Evolutionary conservation across 2,888 invertebrate species (phyloP).

Genomic region (Spicauda simplicius): DNA sequence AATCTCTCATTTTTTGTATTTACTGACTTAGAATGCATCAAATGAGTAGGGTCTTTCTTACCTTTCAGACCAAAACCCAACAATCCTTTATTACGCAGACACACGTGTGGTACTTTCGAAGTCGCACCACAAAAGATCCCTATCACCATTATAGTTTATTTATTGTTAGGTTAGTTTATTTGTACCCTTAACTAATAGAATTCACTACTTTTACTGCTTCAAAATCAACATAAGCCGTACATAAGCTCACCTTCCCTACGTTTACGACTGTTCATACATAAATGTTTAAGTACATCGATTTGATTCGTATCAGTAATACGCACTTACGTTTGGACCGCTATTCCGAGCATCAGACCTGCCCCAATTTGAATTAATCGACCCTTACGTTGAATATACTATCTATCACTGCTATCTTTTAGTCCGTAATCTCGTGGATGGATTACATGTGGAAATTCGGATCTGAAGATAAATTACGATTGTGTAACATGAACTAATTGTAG

Average conservation of each 20-base stretch:
- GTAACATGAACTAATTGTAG: constrained; percentile 2
- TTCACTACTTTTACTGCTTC: background rate
- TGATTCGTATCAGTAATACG: constrained; percentile 33
- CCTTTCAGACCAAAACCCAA: too few species aligned
- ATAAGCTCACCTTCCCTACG: constrained; percentile 1
- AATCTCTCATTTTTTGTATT: too few species aligned
- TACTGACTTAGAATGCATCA: too few species aligned
- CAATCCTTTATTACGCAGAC: too few species aligned
- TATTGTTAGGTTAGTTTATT: too few species aligned
- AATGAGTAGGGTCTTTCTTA: too few species aligned
- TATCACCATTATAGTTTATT: too few species aligned
- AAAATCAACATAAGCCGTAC: background rate
- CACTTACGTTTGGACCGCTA: constrained; percentile 28
- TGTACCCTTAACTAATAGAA: background rate
- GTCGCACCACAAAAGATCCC: too few species aligned
- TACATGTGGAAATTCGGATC: constrained; percentile 21
- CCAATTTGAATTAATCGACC: constrained; percentile 37
- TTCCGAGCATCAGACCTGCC: constrained; percentile 11
- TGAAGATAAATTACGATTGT: constrained; percentile 1
- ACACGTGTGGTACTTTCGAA: too few species aligned
- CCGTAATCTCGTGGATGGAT: constrained; percentile 15
- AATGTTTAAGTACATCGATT: constrained; percentile 23
- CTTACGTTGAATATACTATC: constrained; percentile 26
- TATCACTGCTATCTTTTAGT: constrained; percentile 25
- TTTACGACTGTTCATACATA: constrained; percentile 15